Evolutionary conservation across 2,888 invertebrate species (phyloP).

Genomic region (Microctonus aethiopoides): DNA sequence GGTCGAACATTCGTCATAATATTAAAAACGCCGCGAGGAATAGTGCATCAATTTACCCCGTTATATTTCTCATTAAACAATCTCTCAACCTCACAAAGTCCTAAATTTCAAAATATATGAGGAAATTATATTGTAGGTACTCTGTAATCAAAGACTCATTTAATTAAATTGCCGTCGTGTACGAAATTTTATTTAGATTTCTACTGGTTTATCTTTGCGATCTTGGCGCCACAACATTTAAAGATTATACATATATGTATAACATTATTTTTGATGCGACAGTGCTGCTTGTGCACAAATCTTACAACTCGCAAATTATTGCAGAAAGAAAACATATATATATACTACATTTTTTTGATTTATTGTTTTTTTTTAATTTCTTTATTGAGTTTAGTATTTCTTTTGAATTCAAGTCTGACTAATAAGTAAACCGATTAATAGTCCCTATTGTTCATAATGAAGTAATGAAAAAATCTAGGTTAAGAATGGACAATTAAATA

Average conservation of each 20-base stretch:
- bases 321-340: not conserved
- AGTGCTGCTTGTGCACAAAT: not conserved
- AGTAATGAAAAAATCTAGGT: not conserved
- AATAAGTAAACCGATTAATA: not conserved
- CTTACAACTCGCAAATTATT: not conserved
- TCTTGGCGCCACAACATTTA: not conserved
- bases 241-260: not conserved
- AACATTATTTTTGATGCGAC: not conserved
- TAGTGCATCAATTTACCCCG: not conserved
- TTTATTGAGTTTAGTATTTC: not conserved
- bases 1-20: conserved; percentile 15
- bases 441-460: not conserved
- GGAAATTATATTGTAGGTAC: not conserved
- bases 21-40: conserved; percentile 24
- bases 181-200: not conserved
- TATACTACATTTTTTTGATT: not conserved
- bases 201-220: not conserved
- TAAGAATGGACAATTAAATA: not conserved
- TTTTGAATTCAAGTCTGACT: not conserved
- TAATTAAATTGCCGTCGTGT: not conserved
- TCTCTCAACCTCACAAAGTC: not conserved
- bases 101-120: not conserved
- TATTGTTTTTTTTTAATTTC: not conserved
- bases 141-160: not conserved
- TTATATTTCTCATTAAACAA: not conserved